A percentile compares a stretch with the other conserved stretches of the same genome.
phyloP scores from a whole-genome alignment of 2,113 vertebrate genomes.

The Muntiacus muntjak region DNA sequence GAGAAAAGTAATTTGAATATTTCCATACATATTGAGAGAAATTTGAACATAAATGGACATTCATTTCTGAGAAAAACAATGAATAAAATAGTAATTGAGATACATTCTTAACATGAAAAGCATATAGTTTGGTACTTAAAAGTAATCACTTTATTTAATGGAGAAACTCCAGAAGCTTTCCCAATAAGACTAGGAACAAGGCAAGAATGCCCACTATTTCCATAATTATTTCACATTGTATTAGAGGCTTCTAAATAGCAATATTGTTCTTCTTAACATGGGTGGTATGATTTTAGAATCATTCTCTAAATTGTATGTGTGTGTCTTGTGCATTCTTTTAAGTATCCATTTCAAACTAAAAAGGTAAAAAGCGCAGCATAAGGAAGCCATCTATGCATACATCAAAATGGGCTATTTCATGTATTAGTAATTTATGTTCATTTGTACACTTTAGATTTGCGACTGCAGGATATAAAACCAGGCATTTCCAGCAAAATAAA shows the following conservation, averaged over 20 bases:
- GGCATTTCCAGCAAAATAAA: constrained; percentile 24
- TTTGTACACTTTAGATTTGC: constrained; percentile 37
- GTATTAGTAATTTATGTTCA: not conserved
- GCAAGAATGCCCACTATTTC: not conserved
- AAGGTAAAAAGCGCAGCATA: not conserved
- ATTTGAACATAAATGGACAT: not conserved
- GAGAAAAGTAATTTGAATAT: not conserved
- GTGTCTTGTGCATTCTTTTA: not conserved
- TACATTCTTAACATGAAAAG: not conserved
- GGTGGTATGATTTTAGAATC: constrained; percentile 5
- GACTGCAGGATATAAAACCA: not conserved
- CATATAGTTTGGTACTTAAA: not conserved
- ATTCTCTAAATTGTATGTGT: not conserved
- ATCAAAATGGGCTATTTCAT: not conserved
- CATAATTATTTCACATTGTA: not conserved
- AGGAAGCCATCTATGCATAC: not conserved
- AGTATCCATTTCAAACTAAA: not conserved
- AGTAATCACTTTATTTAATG: not conserved
- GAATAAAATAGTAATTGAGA: not conserved
- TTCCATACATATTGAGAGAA: not conserved
- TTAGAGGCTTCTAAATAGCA: not conserved
- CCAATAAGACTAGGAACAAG: not conserved
- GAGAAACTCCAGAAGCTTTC: not conserved
- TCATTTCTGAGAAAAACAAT: not conserved
- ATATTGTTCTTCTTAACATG: not conserved